phyloP scores from a whole-genome alignment of 2,797 vertebrate species.

The Coracias cyanogaster region DNA sequence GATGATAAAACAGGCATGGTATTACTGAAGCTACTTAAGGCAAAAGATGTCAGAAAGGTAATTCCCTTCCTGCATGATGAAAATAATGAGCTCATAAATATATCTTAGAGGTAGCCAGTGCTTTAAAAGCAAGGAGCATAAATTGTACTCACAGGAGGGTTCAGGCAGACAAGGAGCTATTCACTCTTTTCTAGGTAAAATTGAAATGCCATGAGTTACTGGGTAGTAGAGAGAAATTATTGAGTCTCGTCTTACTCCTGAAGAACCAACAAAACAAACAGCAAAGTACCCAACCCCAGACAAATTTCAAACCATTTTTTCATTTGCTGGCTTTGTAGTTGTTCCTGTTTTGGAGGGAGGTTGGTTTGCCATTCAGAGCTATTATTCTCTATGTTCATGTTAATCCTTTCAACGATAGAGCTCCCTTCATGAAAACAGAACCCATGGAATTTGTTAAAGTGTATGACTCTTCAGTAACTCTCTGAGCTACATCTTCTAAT shows the following conservation, averaged over 20 bases:
- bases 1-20: constrained; percentile 46
- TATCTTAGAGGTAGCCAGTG: constrained; percentile 36
- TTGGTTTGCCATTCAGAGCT: neutral
- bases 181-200: constrained; percentile 47
- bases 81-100: constrained; percentile 73
- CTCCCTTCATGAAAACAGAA: neutral
- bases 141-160: constrained; percentile 48
- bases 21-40: constrained; percentile 43
- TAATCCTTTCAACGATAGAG: neutral
- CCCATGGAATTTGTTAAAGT: neutral
- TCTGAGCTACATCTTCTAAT: neutral
- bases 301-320: neutral
- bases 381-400: neutral
- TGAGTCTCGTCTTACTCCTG: neutral
- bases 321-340: neutral
- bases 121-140: constrained; percentile 45
- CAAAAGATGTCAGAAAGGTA: constrained; percentile 22
- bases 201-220: constrained; percentile 50
- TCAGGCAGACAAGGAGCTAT: constrained; percentile 26
- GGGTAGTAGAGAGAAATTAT: constrained; percentile 39
- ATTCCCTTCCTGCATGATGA: constrained; percentile 37
- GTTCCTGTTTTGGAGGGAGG: neutral
- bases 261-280: neutral
- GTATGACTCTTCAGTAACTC: neutral
- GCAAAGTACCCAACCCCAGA: neutral